These are phyloP conservation scores for Mylabris phalerata DNA, from an alignment of 1,140 invertebrate genomes.

Conservation along the genomic window DNA sequence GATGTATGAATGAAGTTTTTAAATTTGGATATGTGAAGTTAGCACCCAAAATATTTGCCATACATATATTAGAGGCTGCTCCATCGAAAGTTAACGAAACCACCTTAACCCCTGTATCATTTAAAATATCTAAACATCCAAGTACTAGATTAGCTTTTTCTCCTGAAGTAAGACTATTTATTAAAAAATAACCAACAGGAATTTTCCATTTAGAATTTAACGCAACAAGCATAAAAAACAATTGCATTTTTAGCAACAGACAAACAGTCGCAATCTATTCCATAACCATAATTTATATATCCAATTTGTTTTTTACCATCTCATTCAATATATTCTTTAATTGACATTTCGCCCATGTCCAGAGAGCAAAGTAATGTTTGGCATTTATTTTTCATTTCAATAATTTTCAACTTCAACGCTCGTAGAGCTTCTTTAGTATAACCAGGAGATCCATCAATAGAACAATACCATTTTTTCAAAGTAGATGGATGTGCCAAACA, in stretches of 20 bases:
- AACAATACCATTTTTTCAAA: constrained; percentile 31
- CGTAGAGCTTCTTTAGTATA: constrained; percentile 28
- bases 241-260: constrained; percentile 31
- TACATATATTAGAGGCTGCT: constrained; percentile 6
- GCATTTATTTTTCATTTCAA: not conserved
- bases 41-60: constrained; percentile 28
- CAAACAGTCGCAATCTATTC: constrained; percentile 14
- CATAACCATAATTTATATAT: constrained; percentile 23
- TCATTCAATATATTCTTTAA: constrained; percentile 26
- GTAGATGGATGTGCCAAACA: constrained; percentile 32
- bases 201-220: constrained; percentile 35
- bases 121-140: constrained; percentile 22
- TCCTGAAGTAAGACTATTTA: constrained; percentile 21
- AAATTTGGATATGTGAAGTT: constrained; percentile 21
- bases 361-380: constrained; percentile 4
- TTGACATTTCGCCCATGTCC: constrained; percentile 30
- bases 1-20: constrained; percentile 35
- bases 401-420: not conserved
- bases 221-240: constrained; percentile 32
- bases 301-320: constrained; percentile 19
- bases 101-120: constrained; percentile 25
- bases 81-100: constrained; percentile 13
- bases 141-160: constrained; percentile 30
- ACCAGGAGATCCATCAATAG: constrained; percentile 32
- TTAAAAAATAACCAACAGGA: constrained; percentile 34